Evolutionary conservation across 2,797 vertebrate species (phyloP), one percentile per base, ranked within the genome.

Genomic region (Natrix natrix): DNA sequence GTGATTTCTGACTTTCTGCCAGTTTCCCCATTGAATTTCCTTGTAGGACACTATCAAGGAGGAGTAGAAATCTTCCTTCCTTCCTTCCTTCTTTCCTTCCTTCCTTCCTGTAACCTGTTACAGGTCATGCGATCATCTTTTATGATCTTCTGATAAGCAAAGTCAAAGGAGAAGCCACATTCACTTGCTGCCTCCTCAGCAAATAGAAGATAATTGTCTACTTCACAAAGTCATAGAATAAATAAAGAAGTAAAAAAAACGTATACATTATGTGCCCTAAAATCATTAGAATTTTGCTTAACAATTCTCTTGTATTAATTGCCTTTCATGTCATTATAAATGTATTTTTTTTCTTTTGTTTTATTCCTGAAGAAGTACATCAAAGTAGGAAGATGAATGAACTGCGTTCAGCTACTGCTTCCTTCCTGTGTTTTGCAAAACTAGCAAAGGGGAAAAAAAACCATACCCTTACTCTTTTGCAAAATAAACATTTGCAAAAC

Each of bases 381-480:
- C 89, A 87, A 87, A 93, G 83, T 59, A 20, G 69, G 60, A 69
- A 56, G 89, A 57, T 61, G 69, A 57, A 32, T 60, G 52, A 32
- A 69, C 8, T 48, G 10, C 74, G 54, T 20, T 88, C 13, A 37
- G 54, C 6, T 3, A 48, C 8, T 5, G 28, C 61, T 93, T 93
- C 86, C 90, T 93, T 93, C 89, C 90, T 93, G 28, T 60, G 63
- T 55, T 60, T 83, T 60, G n/a, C 90, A 91, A 88, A 60, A 16
- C 48, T 86, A 93, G 43, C 86, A 83, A 83, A 83, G n/a, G 43
- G 32, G 1, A 1, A 37, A 91, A 86, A 87, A 32, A 87, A 87
- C 61, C 6, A 61, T 28, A 52, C 28, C 43, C 48, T 88, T 88
- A 92, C 56, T 55, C 24, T 48, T 48, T 59, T 89, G 78, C 10